phyloP scores from a whole-genome alignment of 53 echinoderm and acorn worm species.

The Pentamera pediparva region DNA sequence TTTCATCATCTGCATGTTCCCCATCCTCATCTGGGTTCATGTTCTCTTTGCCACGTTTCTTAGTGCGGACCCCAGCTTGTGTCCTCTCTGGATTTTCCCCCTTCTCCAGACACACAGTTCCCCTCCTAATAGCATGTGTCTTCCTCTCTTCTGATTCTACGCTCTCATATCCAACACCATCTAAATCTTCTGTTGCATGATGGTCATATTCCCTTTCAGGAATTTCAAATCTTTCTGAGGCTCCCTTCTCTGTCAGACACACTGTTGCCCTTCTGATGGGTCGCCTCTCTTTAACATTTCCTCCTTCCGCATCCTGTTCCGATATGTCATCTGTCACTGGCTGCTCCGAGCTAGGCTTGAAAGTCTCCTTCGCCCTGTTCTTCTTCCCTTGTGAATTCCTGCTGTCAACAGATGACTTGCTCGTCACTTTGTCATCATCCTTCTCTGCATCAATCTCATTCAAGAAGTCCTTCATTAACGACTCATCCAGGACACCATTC shows the following conservation, averaged over 20 bases:
- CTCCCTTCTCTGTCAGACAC: too few relatives aligned
- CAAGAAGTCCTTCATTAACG: conserved; percentile 24
- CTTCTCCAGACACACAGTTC: conserved; percentile 13
- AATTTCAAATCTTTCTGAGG: too few relatives aligned
- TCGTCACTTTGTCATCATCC: not conserved
- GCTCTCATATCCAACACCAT: too few relatives aligned
- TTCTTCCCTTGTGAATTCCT: not conserved
- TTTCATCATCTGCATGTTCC: too few relatives aligned
- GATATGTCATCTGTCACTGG: not conserved
- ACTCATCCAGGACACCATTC: conserved; percentile 13
- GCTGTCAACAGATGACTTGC: not conserved
- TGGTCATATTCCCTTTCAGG: too few relatives aligned
- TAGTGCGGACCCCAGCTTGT: too few relatives aligned
- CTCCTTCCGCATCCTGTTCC: not conserved
- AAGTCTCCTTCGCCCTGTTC: not conserved
- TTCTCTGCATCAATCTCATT: conserved; percentile 18
- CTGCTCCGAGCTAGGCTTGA: not conserved
- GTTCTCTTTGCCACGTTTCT: too few relatives aligned
- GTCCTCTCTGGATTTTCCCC: too few relatives aligned
- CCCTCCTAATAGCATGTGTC: conserved; percentile 9
- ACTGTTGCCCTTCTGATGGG: too few relatives aligned
- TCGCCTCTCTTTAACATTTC: not conserved
- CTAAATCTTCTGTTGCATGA: too few relatives aligned
- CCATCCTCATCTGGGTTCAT: too few relatives aligned
- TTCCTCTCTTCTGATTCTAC: too few relatives aligned